A percentile compares a stretch with the other conserved stretches of the same genome.
These are phyloP conservation scores for Epinotia demarniana DNA, from an alignment of 2,888 invertebrate species.

Conservation along the genomic window DNA sequence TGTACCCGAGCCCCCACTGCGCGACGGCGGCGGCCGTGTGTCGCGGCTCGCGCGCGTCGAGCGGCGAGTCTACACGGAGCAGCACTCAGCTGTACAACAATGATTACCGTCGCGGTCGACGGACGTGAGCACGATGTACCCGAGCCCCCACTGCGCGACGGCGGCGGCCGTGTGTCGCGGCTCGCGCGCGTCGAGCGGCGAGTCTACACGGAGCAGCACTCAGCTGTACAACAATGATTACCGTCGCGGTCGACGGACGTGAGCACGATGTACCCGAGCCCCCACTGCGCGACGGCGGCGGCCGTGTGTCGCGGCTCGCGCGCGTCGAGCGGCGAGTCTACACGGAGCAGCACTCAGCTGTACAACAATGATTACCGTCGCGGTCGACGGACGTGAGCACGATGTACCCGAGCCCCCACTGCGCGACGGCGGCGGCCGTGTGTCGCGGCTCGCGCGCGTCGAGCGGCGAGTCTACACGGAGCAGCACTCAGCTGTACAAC, in stretches of 20 bases:
- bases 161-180: constrained; percentile 97
- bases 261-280: constrained; percentile 97
- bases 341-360: constrained; percentile 99
- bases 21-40: constrained; percentile 97
- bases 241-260: constrained; percentile 99
- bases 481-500: too few relatives aligned
- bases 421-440: constrained; percentile 95
- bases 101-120: too few relatives aligned
- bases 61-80: constrained; percentile 99
- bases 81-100: too few relatives aligned
- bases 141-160: constrained; percentile 96
- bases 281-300: constrained; percentile 96
- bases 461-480: constrained; percentile 98
- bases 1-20: constrained; percentile 98
- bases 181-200: constrained; percentile 94
- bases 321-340: constrained; percentile 97
- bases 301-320: constrained; percentile 97
- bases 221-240: too few relatives aligned
- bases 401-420: constrained; percentile 98
- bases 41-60: constrained; percentile 94
- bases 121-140: constrained; percentile 98
- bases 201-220: constrained; percentile 99
- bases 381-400: constrained; percentile 99
- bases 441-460: constrained; percentile 96
- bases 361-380: too few relatives aligned